Percentiles rank a stretch among this genome's conserved stretches.
Evolutionary conservation across 2,888 invertebrate genomes (phyloP).

Genomic region (Amiota communis): DNA sequence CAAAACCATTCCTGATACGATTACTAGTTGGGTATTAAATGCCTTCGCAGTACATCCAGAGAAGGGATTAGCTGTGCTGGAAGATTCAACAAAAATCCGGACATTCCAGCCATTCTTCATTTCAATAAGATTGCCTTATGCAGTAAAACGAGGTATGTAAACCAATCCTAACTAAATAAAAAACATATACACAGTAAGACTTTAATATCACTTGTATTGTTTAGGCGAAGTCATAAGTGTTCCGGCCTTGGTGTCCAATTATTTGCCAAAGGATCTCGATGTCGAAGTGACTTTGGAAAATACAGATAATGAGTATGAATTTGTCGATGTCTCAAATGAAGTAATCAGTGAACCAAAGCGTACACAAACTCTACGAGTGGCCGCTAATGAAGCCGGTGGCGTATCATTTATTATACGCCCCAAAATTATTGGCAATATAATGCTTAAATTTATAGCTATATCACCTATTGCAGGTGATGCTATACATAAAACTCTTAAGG

Average conservation of each 20-base stretch:
- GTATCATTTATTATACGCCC: constrained; percentile 90
- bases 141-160: constrained; percentile 81
- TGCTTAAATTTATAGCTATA: constrained; percentile 83
- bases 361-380: constrained; percentile 80
- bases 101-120: constrained; percentile 89
- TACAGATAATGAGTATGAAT: constrained; percentile 85
- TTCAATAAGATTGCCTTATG: constrained; percentile 88
- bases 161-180: too few relatives aligned
- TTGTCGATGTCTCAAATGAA: constrained; percentile 87
- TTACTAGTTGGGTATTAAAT: constrained; percentile 87
- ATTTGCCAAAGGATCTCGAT: constrained; percentile 82
- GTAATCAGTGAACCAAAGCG: constrained; percentile 89
- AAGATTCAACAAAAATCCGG: constrained; percentile 78
- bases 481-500: constrained; percentile 81
- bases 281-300: constrained; percentile 89
- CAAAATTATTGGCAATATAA: constrained; percentile 80
- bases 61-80: constrained; percentile 83
- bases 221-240: constrained; percentile 87
- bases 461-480: constrained; percentile 86
- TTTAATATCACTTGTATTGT: not conserved
- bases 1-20: constrained; percentile 82
- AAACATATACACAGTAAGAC: not conserved
- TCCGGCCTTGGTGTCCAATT: constrained; percentile 90
- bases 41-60: constrained; percentile 85
- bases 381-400: constrained; percentile 81